Evolutionary conservation across 2,888 invertebrate species (phyloP).

Genomic region (Stenotaenia linearis): DNA sequence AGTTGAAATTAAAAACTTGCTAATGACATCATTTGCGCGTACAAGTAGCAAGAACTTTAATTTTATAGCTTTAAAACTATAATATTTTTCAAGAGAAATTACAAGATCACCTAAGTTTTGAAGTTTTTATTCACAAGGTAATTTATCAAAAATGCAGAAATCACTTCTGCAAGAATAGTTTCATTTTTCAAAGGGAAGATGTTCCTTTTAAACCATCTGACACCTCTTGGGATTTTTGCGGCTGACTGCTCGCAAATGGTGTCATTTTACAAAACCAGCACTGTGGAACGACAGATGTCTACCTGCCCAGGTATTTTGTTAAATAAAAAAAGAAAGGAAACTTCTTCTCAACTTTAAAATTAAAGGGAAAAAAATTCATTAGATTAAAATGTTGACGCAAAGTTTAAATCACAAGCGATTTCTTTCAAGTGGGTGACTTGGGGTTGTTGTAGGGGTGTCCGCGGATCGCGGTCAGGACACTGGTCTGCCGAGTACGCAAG

Average conservation of each 20-base stretch:
- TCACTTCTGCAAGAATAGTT: background rate
- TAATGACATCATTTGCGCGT: too few relatives aligned
- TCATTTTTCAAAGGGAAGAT: constrained; percentile 19
- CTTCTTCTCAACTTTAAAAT: background rate
- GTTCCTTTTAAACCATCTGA: constrained; percentile 16
- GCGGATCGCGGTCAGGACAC: constrained; percentile 3
- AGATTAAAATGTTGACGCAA: background rate
- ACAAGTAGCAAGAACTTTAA: too few relatives aligned
- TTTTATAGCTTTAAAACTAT: background rate
- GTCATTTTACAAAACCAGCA: constrained; percentile 16
- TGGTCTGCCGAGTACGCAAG: constrained; percentile 2
- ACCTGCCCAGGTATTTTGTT: background rate
- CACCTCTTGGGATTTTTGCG: constrained; percentile 12
- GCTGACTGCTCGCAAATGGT: constrained; percentile 16
- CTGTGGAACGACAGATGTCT: constrained; percentile 16
- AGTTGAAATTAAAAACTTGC: too few relatives aligned
- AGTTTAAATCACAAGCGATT: background rate
- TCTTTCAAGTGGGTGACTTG: constrained; percentile 3
- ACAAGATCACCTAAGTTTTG: background rate
- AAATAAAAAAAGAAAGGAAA: background rate
- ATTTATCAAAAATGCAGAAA: constrained; percentile 1
- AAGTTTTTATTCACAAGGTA: background rate
- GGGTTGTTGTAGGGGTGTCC: background rate
- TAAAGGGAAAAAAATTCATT: background rate
- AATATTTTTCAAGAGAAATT: background rate